Evolutionary conservation across 1,140 invertebrate species (phyloP).

Genomic region (Drosophila ananassae): DNA sequence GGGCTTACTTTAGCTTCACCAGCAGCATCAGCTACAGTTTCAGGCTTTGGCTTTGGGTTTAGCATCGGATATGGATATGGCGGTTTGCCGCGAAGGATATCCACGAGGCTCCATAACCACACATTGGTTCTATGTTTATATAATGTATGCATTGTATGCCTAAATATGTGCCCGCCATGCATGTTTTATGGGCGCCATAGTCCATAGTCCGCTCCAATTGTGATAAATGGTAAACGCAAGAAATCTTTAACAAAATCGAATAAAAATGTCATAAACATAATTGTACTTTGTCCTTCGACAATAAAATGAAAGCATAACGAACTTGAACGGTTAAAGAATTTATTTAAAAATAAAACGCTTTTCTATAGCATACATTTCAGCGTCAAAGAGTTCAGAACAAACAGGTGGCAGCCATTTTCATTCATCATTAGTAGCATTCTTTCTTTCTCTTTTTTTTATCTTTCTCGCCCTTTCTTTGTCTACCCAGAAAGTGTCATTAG

Average conservation of each 20-base stretch:
- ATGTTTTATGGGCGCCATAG: slow-evolving; percentile 46
- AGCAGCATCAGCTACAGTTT: slow-evolving; percentile 27
- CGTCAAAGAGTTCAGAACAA: neutral
- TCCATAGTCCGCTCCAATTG: slow-evolving; percentile 35
- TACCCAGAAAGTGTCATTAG: slow-evolving; percentile 62
- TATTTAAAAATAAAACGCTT: slow-evolving; percentile 1
- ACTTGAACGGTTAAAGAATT: slow-evolving; percentile 1
- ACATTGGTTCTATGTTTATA: slow-evolving; percentile 35
- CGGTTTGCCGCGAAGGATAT: slow-evolving; percentile 22
- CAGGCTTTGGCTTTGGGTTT: slow-evolving; percentile 6
- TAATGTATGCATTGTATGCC: slow-evolving; percentile 47
- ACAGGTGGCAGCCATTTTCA: neutral
- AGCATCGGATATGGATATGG: slow-evolving; percentile 5
- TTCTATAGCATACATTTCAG: slow-evolving; percentile 15
- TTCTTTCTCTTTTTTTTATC: slow-evolving; percentile 10
- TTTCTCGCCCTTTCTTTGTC: slow-evolving; percentile 1
- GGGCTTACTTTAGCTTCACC: slow-evolving; percentile 66
- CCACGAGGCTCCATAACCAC: neutral
- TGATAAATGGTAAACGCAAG: slow-evolving; percentile 65
- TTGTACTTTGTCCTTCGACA: slow-evolving; percentile 43
- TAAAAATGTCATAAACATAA: slow-evolving; percentile 79
- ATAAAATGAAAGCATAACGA: slow-evolving; percentile 48
- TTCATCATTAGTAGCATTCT: neutral
- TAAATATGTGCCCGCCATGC: slow-evolving; percentile 44
- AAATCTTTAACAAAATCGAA: slow-evolving; percentile 75